A percentile compares a stretch with the other conserved stretches of the same genome.
Conservation (phyloP, 2,797 vertebrate genomes). For the Kryptolebias ocellatus region DNA sequence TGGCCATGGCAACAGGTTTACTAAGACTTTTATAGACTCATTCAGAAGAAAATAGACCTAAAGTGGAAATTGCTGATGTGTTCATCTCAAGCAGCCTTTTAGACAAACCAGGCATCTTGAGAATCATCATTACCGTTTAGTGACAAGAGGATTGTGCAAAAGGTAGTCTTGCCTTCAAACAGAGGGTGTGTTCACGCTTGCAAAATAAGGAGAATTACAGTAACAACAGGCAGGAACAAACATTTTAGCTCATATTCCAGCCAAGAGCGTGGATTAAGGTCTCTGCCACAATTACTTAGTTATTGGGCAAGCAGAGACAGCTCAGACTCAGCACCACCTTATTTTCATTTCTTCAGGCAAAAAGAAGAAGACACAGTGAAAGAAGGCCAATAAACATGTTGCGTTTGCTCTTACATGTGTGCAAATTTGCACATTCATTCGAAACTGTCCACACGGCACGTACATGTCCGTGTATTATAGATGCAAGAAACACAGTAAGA, state of each 20-base stretch:
- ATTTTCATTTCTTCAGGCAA: slow-evolving; percentile 23
- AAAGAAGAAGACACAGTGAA: slow-evolving; percentile 1
- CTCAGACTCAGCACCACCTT: slow-evolving; percentile 16
- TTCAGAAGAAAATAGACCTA: slow-evolving; percentile 37
- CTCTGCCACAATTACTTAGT: slow-evolving; percentile 13
- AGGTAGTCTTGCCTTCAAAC: slow-evolving; percentile 17
- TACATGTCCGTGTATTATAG: not conserved
- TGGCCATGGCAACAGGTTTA: slow-evolving; percentile 77
- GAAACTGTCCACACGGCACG: slow-evolving; percentile 2
- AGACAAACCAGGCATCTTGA: slow-evolving; percentile 9
- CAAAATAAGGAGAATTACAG: slow-evolving; percentile 18
- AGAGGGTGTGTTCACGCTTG: slow-evolving; percentile 11
- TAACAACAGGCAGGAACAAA: slow-evolving; percentile 24
- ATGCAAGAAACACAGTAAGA: slow-evolving; percentile 1
- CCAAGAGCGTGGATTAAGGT: slow-evolving; percentile 11
- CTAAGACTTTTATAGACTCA: slow-evolving; percentile 65
- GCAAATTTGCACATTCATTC: slow-evolving; percentile 15
- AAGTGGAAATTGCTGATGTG: slow-evolving; percentile 33
- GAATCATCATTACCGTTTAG: slow-evolving; percentile 13
- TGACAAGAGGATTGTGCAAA: slow-evolving; percentile 20
- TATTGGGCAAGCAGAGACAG: slow-evolving; percentile 10
- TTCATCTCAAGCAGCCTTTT: slow-evolving; percentile 19
- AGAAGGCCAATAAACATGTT: not conserved
- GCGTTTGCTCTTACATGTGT: not conserved
- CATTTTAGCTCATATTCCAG: slow-evolving; percentile 16